Conservation (phyloP, 2,888 invertebrate species). For the Rosalia funebris region DNA sequence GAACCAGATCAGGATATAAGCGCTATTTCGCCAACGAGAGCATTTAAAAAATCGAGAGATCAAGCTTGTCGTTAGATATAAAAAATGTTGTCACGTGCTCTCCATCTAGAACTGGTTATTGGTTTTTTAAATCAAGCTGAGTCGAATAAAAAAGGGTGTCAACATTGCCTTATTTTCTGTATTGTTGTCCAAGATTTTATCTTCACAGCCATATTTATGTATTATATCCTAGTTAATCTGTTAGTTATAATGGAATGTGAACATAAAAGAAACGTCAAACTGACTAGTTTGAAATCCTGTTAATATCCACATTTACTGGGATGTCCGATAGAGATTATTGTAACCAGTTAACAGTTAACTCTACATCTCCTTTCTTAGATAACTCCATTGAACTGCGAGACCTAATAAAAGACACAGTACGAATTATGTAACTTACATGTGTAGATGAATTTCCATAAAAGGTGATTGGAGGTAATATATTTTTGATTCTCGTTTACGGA, state of each 20-base stretch:
- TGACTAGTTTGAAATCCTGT: slow-evolving; percentile 33
- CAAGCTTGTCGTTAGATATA: slow-evolving; percentile 29
- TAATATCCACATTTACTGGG: slow-evolving; percentile 28
- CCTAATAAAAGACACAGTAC: too few relatives aligned
- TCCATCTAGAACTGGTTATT: slow-evolving; percentile 31
- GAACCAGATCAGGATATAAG: slow-evolving; percentile 24
- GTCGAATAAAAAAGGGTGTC: slow-evolving; percentile 33
- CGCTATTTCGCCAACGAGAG: slow-evolving; percentile 21
- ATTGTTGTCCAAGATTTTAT: slow-evolving; percentile 37
- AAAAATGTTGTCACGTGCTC: slow-evolving; percentile 26
- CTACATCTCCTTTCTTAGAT: too few relatives aligned
- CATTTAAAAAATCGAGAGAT: slow-evolving; percentile 29
- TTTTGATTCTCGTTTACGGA: not conserved
- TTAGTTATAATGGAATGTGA: slow-evolving; percentile 32
- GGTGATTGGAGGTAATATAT: too few relatives aligned
- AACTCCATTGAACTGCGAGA: too few relatives aligned
- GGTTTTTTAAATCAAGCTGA: slow-evolving; percentile 31
- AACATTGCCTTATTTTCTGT: slow-evolving; percentile 37
- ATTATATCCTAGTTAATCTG: slow-evolving; percentile 37
- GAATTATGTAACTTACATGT: too few relatives aligned
- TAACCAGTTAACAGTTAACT: slow-evolving; percentile 33
- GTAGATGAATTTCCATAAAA: too few relatives aligned
- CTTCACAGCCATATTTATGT: slow-evolving; percentile 30
- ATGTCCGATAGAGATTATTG: slow-evolving; percentile 34
- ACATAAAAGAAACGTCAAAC: slow-evolving; percentile 37